Conservation (phyloP, 2,113 vertebrate species). For the Cyphomyrus discorhynchus region DNA sequence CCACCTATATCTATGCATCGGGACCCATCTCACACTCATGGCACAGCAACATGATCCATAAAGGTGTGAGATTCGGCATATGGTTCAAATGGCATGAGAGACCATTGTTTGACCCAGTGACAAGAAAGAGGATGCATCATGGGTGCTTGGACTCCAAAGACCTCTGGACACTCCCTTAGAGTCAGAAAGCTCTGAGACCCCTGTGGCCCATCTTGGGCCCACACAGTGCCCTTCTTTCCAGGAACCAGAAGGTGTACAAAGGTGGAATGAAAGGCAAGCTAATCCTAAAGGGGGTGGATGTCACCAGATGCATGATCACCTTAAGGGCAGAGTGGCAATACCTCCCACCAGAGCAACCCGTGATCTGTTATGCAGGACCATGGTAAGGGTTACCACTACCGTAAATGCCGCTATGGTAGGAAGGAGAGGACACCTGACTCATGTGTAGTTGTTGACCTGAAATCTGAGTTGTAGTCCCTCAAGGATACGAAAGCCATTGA, state of each 20-base stretch:
- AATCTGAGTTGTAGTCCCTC: not conserved
- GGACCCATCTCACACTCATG: not conserved
- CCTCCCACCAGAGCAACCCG: not conserved
- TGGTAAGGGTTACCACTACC: not conserved
- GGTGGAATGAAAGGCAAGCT: not conserved
- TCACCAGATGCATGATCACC: not conserved
- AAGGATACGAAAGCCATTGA: not conserved
- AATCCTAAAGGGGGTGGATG: not conserved
- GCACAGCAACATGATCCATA: not conserved
- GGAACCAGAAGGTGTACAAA: not conserved
- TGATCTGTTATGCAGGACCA: not conserved
- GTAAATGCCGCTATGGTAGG: not conserved
- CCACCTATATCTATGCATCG: not conserved
- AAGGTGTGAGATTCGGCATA: not conserved
- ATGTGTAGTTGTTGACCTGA: not conserved
- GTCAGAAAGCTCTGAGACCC: not conserved
- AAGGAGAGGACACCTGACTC: not conserved
- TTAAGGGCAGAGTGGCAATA: not conserved
- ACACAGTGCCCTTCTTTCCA: not conserved
- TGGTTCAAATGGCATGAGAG: not conserved
- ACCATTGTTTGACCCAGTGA: not conserved
- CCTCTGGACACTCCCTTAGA: not conserved
- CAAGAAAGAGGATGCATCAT: not conserved
- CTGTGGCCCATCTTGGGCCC: not conserved
- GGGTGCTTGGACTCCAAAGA: not conserved